Base-by-base conservation (phyloP, 1,140 invertebrate genomes). In the Apis florea region DNA sequence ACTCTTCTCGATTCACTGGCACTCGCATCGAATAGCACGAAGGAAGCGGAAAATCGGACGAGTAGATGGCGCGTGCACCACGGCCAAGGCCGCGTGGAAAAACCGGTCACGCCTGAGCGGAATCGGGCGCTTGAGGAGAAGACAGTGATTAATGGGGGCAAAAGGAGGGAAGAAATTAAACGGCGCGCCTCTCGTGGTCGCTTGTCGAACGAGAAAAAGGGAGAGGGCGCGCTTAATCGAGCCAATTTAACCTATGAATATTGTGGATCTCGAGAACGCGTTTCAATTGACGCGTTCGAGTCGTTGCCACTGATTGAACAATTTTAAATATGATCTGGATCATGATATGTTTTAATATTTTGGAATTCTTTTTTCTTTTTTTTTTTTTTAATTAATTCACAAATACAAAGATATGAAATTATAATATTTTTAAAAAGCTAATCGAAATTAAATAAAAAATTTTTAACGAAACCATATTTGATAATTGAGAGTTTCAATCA, bases 101-200 rank as follows among this genome's bases (percentile, higher is more conserved):
- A 72, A 72, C 53, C 31, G 21, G 21, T 56, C 70, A 47, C 54
- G 31, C 31, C 53, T 21, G 69, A 31, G 49, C 8, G 69, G 51
- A 21, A 54, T 26, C 17, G 51, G 31, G 19, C 31, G 31, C 31
- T 40, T 5, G 15, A 12, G 1, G 19, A 58, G 15, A 40, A 66
- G 40, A 19, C 26, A 1, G 26, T 8, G 54, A 58, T 47, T 47
- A 54, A 58, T 31, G 54, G 70, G 31, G 31, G 31, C 15, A 31
- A 53, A 51, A 53, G 56, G 31, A 49, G 15, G 71, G 56, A 75
- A 63, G 72, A 64, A 75, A 75, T 64, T 75, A 61, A 64, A 63
- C 53, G n/a, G n/a, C 47, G 47, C 17, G 47, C 15, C 24, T 63
- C 47, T 21, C 31, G 15, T 31, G 61, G 26, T 9, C 11, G 11